Evolutionary conservation across 1,140 invertebrate species (phyloP).

Genomic region (Ceratoteleas bidentatus): DNA sequence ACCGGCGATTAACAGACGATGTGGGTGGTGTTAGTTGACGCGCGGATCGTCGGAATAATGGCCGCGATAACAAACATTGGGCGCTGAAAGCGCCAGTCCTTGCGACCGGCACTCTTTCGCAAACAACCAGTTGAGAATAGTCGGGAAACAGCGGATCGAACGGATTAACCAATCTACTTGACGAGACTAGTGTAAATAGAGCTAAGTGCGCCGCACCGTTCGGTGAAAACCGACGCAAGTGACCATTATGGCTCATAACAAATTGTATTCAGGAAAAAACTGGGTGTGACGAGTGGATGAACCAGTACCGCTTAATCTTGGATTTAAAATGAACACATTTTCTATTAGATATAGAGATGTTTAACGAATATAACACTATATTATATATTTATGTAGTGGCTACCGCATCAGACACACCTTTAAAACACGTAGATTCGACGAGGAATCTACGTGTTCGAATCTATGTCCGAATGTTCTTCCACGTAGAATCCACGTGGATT

Average conservation of each 20-base stretch:
- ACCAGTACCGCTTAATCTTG: too few species aligned
- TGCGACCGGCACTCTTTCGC: conserved; percentile 43
- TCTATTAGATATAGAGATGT: too few species aligned
- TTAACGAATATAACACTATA: too few species aligned
- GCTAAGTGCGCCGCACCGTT: conserved; percentile 34
- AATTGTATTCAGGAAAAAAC: conserved; percentile 46
- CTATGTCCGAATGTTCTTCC: too few species aligned
- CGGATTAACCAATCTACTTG: conserved; percentile 53
- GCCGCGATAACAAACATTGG: conserved; percentile 51
- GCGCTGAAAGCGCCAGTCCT: conserved; percentile 40
- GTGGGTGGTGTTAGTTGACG: conserved; percentile 34
- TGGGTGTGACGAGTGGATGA: too few species aligned
- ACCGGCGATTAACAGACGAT: conserved; percentile 43
- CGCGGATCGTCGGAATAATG: conserved; percentile 38
- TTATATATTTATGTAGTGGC: too few species aligned
- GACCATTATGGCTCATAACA: conserved; percentile 53
- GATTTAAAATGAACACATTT: too few species aligned
- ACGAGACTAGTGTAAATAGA: conserved; percentile 53
- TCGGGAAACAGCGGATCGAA: conserved; percentile 45
- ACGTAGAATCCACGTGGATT: too few species aligned
- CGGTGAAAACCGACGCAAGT: conserved; percentile 49
- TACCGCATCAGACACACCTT: too few species aligned
- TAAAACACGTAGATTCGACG: too few species aligned
- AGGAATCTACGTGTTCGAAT: too few species aligned
- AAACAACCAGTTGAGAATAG: conserved; percentile 50